phyloP scores from a whole-genome alignment of 2,113 vertebrate species.

The Erythrolamprus reginae region DNA sequence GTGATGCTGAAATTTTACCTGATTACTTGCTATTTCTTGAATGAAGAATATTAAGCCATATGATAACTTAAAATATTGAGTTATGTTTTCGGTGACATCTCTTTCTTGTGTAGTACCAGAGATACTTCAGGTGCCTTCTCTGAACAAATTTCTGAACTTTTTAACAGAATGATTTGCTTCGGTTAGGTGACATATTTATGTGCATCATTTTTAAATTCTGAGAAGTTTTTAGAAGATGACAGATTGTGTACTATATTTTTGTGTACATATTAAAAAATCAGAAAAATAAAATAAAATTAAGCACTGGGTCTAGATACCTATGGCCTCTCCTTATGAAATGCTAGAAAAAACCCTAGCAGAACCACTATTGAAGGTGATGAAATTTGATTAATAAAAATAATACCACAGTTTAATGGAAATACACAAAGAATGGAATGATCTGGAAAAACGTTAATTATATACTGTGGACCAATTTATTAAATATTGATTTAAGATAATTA shows the following conservation, averaged over 20 bases:
- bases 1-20: not conserved
- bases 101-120: not conserved
- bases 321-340: not conserved
- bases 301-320: not conserved
- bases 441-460: not conserved
- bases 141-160: not conserved
- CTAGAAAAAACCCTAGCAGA: not conserved
- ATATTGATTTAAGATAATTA: not conserved
- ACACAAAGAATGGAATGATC: not conserved
- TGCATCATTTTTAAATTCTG: not conserved
- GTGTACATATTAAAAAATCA: not conserved
- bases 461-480: not conserved
- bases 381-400: not conserved
- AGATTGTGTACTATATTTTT: not conserved
- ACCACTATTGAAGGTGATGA: not conserved
- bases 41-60: not conserved
- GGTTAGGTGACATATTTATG: not conserved
- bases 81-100: not conserved
- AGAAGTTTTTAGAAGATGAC: not conserved
- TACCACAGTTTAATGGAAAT: not conserved
- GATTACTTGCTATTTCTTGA: not conserved
- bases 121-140: not conserved
- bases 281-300: not conserved
- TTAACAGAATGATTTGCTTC: not conserved
- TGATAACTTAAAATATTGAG: not conserved